These are phyloP conservation scores for Arion vulgaris DNA, from an alignment of 1,140 invertebrate species.

Conservation along the genomic window DNA sequence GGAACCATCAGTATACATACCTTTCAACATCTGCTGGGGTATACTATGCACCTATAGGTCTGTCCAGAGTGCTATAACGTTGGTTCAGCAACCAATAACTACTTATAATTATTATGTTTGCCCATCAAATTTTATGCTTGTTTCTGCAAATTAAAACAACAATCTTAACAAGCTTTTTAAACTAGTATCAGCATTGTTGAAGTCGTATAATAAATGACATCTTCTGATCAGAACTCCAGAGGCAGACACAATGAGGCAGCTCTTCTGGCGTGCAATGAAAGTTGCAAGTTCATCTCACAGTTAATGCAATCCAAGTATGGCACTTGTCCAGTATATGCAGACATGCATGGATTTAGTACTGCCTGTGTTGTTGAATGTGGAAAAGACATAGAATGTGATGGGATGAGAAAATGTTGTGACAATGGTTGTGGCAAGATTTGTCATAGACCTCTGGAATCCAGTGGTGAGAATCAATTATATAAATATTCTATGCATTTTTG, in stretches of 20 bases:
- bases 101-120: too few relatives aligned
- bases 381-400: slow-evolving; percentile 21
- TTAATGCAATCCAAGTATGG: slow-evolving; percentile 18
- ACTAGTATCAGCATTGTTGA: too few relatives aligned
- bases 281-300: slow-evolving; percentile 20
- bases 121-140: too few relatives aligned
- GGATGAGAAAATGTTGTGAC: slow-evolving; percentile 30
- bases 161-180: too few relatives aligned
- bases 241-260: slow-evolving; percentile 2
- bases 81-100: too few relatives aligned
- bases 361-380: slow-evolving; percentile 23
- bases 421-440: slow-evolving; percentile 22
- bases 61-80: too few relatives aligned
- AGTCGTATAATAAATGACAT: too few relatives aligned
- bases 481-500: neutral
- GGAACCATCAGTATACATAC: too few relatives aligned
- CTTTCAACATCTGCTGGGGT: too few relatives aligned
- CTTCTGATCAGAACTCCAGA: slow-evolving; percentile 11
- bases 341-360: neutral
- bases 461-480: slow-evolving; percentile 9
- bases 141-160: too few relatives aligned
- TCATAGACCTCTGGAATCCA: slow-evolving; percentile 6
- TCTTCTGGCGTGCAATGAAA: slow-evolving; percentile 16
- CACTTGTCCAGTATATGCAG: slow-evolving; percentile 13
- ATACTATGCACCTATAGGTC: too few relatives aligned